Evolutionary conservation across 2,888 invertebrate species (phyloP).

Genomic region (Ypsolopha sequella): DNA sequence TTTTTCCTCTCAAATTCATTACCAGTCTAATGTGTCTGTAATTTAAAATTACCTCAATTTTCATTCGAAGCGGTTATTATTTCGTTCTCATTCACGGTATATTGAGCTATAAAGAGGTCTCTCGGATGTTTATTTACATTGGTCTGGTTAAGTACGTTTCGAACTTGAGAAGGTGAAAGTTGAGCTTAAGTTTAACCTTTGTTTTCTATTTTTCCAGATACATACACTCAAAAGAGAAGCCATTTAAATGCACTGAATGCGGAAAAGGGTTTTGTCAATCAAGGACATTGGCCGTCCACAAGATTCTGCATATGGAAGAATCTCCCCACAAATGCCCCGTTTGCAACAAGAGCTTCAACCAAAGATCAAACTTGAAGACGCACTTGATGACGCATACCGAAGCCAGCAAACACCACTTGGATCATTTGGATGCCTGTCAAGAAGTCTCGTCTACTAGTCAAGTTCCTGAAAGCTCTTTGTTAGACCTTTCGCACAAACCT

Average conservation of each 20-base stretch:
- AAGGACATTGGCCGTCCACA: constrained; percentile 95
- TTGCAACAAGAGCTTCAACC: constrained; percentile 91
- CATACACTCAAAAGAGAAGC: constrained; percentile 98
- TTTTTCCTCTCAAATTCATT: constrained; percentile 49
- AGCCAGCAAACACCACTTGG: constrained; percentile 60
- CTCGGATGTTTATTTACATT: constrained; percentile 33
- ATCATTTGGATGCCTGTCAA: constrained; percentile 62
- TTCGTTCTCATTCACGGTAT: constrained; percentile 17
- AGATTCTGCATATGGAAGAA: constrained; percentile 93
- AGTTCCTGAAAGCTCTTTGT: constrained; percentile 47
- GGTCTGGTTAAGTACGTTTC: constrained; percentile 12
- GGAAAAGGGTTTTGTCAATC: constrained; percentile 99
- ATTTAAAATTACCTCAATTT: constrained; percentile 30
- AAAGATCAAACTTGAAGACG: constrained; percentile 91
- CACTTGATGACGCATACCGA: constrained; percentile 91
- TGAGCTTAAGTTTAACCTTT: constrained; percentile 1
- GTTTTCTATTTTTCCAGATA: constrained; percentile 76
- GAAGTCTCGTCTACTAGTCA: constrained; percentile 67
- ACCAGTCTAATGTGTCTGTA: constrained; percentile 44
- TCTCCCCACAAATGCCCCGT: constrained; percentile 94
- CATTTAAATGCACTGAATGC: constrained; percentile 96
- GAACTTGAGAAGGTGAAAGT: constrained; percentile 27
- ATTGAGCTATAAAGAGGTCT: constrained; percentile 32
- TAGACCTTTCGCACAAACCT: constrained; percentile 71
- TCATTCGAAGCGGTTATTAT: constrained; percentile 36